Evolutionary conservation across 1,140 invertebrate genomes (phyloP).

Genomic region (Tyrophagus putrescentiae): DNA sequence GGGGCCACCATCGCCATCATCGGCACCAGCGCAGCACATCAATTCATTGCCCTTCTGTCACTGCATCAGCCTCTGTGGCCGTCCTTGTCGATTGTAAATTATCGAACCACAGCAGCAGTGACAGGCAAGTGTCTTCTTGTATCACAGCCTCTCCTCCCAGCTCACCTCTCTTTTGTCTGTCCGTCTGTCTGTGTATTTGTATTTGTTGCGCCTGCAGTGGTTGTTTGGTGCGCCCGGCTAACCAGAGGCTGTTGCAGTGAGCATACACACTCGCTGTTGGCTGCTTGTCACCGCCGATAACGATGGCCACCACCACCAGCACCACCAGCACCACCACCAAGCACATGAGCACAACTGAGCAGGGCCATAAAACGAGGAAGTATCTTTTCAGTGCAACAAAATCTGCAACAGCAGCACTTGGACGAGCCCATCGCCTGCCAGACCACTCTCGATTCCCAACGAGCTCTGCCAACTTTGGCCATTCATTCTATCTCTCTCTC

Average conservation of each 20-base stretch:
- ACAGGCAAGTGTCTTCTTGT: conserved; percentile 8
- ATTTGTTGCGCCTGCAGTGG: neutral
- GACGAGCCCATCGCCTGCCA: neutral
- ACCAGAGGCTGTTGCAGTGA: too few species aligned
- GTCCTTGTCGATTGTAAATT: conserved; percentile 12
- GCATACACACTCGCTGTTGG: too few species aligned
- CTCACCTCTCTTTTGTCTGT: too few species aligned
- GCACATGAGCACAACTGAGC: too few species aligned
- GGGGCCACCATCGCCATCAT: neutral
- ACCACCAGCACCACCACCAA: neutral
- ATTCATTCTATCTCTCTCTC: neutral
- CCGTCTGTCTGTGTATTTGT: neutral
- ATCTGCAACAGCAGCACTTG: too few species aligned
- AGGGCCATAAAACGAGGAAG: conserved; percentile 10
- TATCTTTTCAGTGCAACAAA: neutral
- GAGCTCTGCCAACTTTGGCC: neutral
- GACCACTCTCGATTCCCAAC: neutral
- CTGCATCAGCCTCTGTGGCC: too few species aligned
- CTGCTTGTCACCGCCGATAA: too few species aligned
- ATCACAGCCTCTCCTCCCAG: neutral
- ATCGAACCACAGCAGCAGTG: conserved; percentile 6
- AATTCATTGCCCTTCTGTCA: too few species aligned
- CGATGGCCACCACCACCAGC: neutral
- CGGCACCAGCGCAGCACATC: neutral
- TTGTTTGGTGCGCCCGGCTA: neutral